phyloP scores from a whole-genome alignment of 1,140 invertebrate species.

The Nebria ingens region DNA sequence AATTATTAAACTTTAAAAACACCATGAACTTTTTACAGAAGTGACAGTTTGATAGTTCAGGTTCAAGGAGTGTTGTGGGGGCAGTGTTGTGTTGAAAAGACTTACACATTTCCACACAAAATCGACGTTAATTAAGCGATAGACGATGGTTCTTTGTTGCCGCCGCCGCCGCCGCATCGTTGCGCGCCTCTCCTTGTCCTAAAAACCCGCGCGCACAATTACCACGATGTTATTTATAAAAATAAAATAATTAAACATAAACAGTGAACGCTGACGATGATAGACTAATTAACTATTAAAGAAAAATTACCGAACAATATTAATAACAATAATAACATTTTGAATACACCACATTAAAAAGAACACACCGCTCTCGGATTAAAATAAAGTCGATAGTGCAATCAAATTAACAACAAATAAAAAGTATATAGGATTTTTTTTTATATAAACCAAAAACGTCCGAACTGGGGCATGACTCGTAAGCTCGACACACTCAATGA shows the following conservation, averaged over 20 bases:
- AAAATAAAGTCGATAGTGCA: neutral
- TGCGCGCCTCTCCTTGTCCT: neutral
- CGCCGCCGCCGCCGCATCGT: neutral
- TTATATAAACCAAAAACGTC: neutral
- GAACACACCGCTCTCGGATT: neutral
- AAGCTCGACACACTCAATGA: too few species aligned
- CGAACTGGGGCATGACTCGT: neutral
- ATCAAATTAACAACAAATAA: neutral
- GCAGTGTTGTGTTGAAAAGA: too few species aligned
- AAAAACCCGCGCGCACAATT: neutral
- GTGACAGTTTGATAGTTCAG: too few species aligned
- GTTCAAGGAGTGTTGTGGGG: too few species aligned
- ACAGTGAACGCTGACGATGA: neutral
- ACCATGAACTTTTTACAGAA: too few species aligned
- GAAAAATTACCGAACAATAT: neutral
- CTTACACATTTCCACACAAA: too few species aligned
- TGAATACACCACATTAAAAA: neutral
- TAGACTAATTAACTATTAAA: neutral
- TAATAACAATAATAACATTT: neutral
- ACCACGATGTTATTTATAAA: neutral
- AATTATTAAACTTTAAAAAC: too few species aligned
- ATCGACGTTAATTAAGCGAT: too few species aligned
- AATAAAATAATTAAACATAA: neutral
- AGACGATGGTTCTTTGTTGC: too few species aligned
- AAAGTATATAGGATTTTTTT: neutral